Evolutionary conservation across 2,888 invertebrate genomes (phyloP).

Genomic region (Cremastinae sp.): DNA sequence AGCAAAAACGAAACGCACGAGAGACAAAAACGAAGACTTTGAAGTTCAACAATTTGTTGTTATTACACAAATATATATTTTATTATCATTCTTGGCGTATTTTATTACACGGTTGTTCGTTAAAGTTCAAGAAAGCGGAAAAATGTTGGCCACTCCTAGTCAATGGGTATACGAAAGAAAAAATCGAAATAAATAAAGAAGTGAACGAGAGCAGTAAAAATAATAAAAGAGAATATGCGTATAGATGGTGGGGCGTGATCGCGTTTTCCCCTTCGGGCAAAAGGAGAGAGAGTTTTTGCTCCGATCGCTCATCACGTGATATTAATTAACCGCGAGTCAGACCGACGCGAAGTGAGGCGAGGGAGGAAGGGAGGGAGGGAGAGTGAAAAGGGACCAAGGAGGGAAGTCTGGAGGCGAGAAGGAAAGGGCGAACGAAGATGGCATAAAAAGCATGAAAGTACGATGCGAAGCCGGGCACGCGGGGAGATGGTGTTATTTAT

Average conservation of each 20-base stretch:
- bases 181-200: not conserved
- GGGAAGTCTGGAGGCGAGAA: slow-evolving; percentile 14
- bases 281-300: slow-evolving; percentile 71
- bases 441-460: slow-evolving; percentile 72
- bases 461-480: slow-evolving; percentile 69
- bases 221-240: slow-evolving; percentile 31
- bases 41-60: too few species aligned
- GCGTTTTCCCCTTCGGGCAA: slow-evolving; percentile 31
- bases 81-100: too few species aligned
- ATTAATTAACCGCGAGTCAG: slow-evolving; percentile 76
- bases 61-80: too few species aligned
- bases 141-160: too few species aligned
- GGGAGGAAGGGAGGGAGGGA: not conserved
- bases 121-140: too few species aligned
- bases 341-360: slow-evolving; percentile 35
- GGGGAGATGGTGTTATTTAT: slow-evolving; percentile 79
- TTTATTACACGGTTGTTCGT: too few species aligned
- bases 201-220: slow-evolving; percentile 34
- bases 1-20: too few species aligned
- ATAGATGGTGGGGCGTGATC: slow-evolving; percentile 60
- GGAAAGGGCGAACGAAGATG: slow-evolving; percentile 50
- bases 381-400: slow-evolving; percentile 19
- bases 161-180: too few species aligned
- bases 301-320: slow-evolving; percentile 78
- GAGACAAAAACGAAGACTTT: too few species aligned